Evolutionary conservation across 2,888 invertebrate species (phyloP), one percentile per base, ranked within the genome.

Genomic region (Cyclophora albipunctata): DNA sequence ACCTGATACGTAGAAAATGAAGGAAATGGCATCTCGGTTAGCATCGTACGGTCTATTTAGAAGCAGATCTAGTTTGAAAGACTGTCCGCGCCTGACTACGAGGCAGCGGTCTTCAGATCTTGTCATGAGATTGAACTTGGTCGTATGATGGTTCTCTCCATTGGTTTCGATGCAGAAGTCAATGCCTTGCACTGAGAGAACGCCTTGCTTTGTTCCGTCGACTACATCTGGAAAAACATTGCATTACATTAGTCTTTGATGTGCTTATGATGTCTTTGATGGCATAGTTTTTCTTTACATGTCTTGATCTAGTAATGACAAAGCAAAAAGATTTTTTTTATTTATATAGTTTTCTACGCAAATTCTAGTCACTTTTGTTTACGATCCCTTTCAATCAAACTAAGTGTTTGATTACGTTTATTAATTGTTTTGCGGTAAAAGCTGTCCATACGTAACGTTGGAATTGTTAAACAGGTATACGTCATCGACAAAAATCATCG

Each of bases 21-120:
- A 93, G 42, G 95, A 95, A 45, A 97, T 88, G 4, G 93, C 95
- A 80, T 97, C 97, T 67, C 86, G 91, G 7, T 88, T 89, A 33
- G 92, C 90, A 64, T 94, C 91, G 75, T 93, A 97, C 7, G 93
- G 91, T 47, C 96, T 90, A 67, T 93, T 95, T 52, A 96, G 90
- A 7, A 90, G 90, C 49, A 97, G 85, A 63, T 92, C 91, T 45
- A 95, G 74, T 68, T 90, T 90, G 79, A 98, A 97, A 34, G 93
- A 87, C 77, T 96, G 95, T 4, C 97, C 97, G 57, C 97, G 90
- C 55, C 97, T 90, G 4, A 97, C 90, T 0, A 98, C 94, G 45
- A 96, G 88, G 57, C 92, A 90, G 45, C 91, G 91, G 69, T 84
- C 83, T 46, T 76, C 80, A n/a, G 69, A 70, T 50, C 91, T 88